Evolutionary conservation across 1,140 invertebrate species (phyloP).

Genomic region (Apis cerana): DNA sequence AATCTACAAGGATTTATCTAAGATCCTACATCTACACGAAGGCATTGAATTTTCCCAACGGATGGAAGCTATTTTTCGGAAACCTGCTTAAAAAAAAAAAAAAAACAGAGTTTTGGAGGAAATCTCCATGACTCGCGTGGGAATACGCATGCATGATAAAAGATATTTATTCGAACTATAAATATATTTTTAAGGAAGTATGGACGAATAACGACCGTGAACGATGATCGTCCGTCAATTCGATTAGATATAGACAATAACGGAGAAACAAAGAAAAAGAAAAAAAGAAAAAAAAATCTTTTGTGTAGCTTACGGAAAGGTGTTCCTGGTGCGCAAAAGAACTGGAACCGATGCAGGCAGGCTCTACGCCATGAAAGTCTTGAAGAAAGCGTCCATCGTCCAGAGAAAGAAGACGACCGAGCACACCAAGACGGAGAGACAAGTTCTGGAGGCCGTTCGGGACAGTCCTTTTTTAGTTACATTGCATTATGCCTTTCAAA

Average conservation of each 20-base stretch:
- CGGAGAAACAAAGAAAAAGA: not conserved
- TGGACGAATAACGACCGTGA: too few relatives aligned
- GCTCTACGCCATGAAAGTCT: constrained; percentile 96
- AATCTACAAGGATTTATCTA: not conserved
- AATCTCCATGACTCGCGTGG: not conserved
- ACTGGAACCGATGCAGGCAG: constrained; percentile 89
- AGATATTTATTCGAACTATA: too few relatives aligned
- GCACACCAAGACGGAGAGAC: constrained; percentile 94
- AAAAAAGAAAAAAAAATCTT: not conserved
- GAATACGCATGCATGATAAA: too few relatives aligned
- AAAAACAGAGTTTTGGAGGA: not conserved
- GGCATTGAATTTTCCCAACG: not conserved
- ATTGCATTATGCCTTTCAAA: constrained; percentile 97
- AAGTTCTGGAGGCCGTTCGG: constrained; percentile 93
- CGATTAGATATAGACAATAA: too few relatives aligned
- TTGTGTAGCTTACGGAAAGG: constrained; percentile 95
- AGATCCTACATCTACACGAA: too few relatives aligned
- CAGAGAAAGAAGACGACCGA: constrained; percentile 97
- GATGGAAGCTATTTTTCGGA: not conserved
- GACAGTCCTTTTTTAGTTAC: constrained; percentile 95
- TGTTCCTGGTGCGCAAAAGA: constrained; percentile 94
- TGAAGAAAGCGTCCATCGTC: constrained; percentile 94
- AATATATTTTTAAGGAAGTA: too few relatives aligned
- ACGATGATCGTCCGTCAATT: too few relatives aligned
- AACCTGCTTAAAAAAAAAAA: too few relatives aligned